A percentile compares a stretch with the other conserved stretches of the same genome.
phyloP scores from a whole-genome alignment of 2,797 vertebrate genomes.

The Crypturellus tataupa region DNA sequence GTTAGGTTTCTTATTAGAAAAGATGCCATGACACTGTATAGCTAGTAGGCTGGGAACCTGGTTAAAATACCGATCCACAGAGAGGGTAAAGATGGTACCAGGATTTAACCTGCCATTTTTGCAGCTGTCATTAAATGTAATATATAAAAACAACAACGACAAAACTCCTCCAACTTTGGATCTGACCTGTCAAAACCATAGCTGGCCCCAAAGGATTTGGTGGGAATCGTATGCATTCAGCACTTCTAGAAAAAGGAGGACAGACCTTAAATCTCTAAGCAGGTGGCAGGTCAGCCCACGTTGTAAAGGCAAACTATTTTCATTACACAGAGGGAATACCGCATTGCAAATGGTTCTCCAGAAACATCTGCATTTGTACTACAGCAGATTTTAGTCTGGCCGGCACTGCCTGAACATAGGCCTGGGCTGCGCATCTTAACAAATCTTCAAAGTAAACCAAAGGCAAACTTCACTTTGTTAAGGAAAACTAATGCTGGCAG shows the following conservation, averaged over 20 bases:
- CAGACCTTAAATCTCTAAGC: not conserved
- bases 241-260: not conserved
- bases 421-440: not conserved
- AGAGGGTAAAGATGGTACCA: not conserved
- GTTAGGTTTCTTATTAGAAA: not conserved
- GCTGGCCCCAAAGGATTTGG: not conserved
- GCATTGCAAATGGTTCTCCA: not conserved
- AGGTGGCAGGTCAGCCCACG: not conserved
- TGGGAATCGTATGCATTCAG: not conserved
- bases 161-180: not conserved
- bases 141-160: not conserved
- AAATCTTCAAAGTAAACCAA: slow-evolving; percentile 6
- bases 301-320: not conserved
- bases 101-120: slow-evolving; percentile 15
- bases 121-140: not conserved
- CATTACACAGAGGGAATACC: not conserved
- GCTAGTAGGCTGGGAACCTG: not conserved
- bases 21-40: not conserved
- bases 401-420: not conserved
- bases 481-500: not conserved
- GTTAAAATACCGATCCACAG: slow-evolving; percentile 31
- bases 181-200: not conserved
- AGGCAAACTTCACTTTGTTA: slow-evolving; percentile 11
- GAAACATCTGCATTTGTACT: fast-evolving
- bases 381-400: not conserved